These are phyloP conservation scores for Drosophila seclusa DNA, from an alignment of 2,888 invertebrate species.

Conservation along the genomic window DNA sequence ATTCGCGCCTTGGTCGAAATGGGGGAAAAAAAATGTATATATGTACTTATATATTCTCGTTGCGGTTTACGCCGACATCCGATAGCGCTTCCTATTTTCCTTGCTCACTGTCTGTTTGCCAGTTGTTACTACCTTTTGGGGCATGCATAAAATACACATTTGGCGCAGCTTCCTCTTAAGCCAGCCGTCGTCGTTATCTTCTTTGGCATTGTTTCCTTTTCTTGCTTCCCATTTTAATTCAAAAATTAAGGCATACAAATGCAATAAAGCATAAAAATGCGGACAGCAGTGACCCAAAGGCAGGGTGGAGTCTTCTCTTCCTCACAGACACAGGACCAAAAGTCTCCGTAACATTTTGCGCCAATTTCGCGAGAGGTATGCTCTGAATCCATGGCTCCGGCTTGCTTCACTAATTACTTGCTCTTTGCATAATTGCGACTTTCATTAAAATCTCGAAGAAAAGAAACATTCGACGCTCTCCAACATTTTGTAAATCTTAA, in stretches of 20 bases:
- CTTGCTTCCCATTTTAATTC: constrained; percentile 47
- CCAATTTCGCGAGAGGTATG: constrained; percentile 14
- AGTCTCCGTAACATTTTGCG: constrained; percentile 30
- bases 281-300: not conserved
- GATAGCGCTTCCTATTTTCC: constrained; percentile 22
- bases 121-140: constrained; percentile 72
- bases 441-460: constrained; percentile 65
- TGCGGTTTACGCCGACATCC: constrained; percentile 45
- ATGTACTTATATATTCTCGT: constrained; percentile 43
- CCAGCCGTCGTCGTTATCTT: constrained; percentile 21
- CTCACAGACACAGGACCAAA: not conserved
- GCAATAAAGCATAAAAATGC: constrained; percentile 70
- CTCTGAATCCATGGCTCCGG: constrained; percentile 22
- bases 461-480: constrained; percentile 13
- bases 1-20: constrained; percentile 58
- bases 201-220: constrained; percentile 61
- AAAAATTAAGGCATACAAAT: constrained; percentile 74
- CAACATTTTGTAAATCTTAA: constrained; percentile 64
- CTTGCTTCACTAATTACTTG: constrained; percentile 71
- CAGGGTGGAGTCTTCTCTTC: not conserved
- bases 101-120: constrained; percentile 25
- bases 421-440: constrained; percentile 77
- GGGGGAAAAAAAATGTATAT: constrained; percentile 18
- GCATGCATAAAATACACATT: constrained; percentile 77
- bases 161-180: constrained; percentile 47